Conservation (phyloP, 1,140 invertebrate genomes). For the Zaprionus vittiger region DNA sequence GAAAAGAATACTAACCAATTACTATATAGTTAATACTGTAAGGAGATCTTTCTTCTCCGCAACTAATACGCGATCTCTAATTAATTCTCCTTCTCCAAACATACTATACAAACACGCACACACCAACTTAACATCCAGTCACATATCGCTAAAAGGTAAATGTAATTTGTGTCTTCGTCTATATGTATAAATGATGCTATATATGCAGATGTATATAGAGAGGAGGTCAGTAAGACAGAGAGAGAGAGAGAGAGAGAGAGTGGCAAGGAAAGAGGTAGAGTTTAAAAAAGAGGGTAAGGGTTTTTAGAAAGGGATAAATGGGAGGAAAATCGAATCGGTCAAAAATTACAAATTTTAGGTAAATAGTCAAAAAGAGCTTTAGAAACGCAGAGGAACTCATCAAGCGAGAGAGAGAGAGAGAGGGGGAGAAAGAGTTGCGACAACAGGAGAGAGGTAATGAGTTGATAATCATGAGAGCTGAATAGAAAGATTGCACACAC, state of each 20-base stretch:
- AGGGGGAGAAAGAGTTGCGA: neutral
- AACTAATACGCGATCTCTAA: neutral
- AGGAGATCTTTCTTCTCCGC: neutral
- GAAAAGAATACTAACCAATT: conserved; percentile 5
- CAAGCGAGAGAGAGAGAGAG: neutral
- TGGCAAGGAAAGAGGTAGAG: neutral
- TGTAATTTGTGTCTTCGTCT: conserved; percentile 23
- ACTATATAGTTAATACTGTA: conserved; percentile 3
- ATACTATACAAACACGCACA: neutral
- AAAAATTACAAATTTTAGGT: conserved; percentile 24
- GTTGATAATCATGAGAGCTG: conserved; percentile 7
- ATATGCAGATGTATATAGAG: conserved; percentile 5
- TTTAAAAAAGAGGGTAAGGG: too few species aligned
- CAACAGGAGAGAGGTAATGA: neutral
- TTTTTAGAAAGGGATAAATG: neutral
- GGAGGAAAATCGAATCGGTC: neutral
- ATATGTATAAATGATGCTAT: conserved; percentile 2
- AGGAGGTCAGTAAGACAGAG: conserved; percentile 5
- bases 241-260: neutral
- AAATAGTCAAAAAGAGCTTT: conserved; percentile 29
- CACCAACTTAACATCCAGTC: conserved; percentile 15
- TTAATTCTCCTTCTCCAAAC: conserved; percentile 6
- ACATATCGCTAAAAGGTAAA: conserved; percentile 36
- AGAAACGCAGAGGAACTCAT: neutral
- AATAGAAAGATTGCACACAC: conserved; percentile 5